Base-by-base conservation (phyloP, 2,113 vertebrate species). In the Platycercus adscitus region DNA sequence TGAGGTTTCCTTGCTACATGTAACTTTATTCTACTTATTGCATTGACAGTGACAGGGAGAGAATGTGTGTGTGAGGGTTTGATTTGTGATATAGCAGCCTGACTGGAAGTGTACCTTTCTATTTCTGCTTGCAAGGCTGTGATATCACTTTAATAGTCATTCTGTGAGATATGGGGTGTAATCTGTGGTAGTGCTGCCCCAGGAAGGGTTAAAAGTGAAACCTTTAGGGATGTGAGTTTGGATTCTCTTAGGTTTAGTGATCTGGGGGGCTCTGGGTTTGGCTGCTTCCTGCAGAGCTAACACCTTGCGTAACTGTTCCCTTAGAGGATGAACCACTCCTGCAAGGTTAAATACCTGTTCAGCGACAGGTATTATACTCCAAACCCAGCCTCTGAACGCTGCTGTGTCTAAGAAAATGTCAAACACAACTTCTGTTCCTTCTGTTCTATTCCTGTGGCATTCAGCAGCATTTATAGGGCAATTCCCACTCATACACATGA, bases 401-500 rank as follows among this genome's bases (percentile, higher is more conserved):
- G 11, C 26, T 64, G 4, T 89, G 9, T 14, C 26, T 89, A 33
- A 68, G 26, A 89, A 64, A 78, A 11, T 44, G 77, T 80, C 28
- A 55, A 0, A 39, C 7, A 3, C 31, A 66, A 20, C 15, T 35
- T 25, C 24, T 44, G 17, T 26, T 69, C 31, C 17, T 11, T 64
- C 55, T 71, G 64, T 72, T 58, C 26, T 17, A 29, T 18, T 19
- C 6, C 29, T 49, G 6, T 46, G 29, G 23, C 64, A 4, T 72
- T 80, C 33, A 49, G 61, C 39, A 65, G 35, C 24, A 3, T 69
- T 70, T 49, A 19, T 2, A 58, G 61, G 64, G 55, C 41, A 69
- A 61, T 73, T 73, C 24, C 18, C 41, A 17, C 35, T n/a, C 28
- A 11, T 0, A 0, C 18, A 13, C 5, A 2, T 0, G 2, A 20